Evolutionary conservation across 1,140 invertebrate genomes (phyloP).

Genomic region (Rhopalosiphum padi): DNA sequence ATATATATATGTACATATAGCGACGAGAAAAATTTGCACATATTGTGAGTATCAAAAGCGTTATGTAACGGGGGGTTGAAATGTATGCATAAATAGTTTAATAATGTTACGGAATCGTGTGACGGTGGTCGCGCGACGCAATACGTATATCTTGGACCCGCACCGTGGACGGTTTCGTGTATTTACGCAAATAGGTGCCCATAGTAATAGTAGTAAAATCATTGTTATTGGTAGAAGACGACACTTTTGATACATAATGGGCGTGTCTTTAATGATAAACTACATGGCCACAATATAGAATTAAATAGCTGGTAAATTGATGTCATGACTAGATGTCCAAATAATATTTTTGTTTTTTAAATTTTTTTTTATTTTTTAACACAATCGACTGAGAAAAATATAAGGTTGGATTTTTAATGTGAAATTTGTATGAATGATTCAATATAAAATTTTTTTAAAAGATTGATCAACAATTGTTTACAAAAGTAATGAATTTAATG

Average conservation of each 20-base stretch:
- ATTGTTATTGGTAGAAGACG: neutral
- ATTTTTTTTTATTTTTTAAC: neutral
- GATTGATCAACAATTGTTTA: no score
- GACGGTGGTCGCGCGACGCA: neutral
- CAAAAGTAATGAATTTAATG: no score
- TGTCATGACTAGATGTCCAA: neutral
- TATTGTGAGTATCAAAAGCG: conserved; percentile 31
- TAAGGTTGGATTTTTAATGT: neutral
- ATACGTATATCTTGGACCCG: neutral
- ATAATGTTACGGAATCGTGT: neutral
- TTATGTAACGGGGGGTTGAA: neutral
- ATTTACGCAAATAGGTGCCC: neutral
- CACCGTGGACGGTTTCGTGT: neutral
- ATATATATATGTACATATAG: neutral
- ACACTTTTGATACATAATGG: neutral
- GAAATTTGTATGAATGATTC: neutral
- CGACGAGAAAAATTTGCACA: neutral
- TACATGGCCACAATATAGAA: neutral
- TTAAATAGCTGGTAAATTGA: neutral
- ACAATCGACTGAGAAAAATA: neutral
- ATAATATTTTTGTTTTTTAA: neutral
- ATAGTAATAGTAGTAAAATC: neutral
- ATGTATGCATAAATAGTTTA: neutral
- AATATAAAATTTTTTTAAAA: neutral
- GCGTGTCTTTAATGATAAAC: neutral